Evolutionary conservation across 2,888 invertebrate genomes (phyloP).

Genomic region (Crepidodera aurea): DNA sequence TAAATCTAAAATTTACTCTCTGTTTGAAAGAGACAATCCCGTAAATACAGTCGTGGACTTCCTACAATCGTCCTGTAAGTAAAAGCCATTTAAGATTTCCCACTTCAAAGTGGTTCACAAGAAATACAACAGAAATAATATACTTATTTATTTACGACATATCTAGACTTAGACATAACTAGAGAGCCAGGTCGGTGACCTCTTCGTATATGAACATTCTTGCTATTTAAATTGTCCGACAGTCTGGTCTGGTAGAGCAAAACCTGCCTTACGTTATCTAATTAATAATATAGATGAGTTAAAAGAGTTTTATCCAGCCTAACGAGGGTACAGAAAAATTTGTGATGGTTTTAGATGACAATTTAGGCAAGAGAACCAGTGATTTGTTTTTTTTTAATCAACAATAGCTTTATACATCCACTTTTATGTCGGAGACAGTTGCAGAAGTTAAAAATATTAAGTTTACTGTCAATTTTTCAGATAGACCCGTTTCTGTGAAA

Average conservation of each 20-base stretch:
- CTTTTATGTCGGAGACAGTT: no score
- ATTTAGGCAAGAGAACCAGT: no score
- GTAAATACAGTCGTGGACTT: no score
- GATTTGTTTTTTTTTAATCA: no score
- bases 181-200: constrained; percentile 47
- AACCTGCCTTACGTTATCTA: constrained; percentile 18
- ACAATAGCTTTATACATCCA: no score
- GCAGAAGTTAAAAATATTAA: no score
- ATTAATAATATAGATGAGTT: constrained; percentile 4
- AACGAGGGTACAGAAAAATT: no score
- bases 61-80: constrained; percentile 6
- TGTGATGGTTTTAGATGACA: not conserved
- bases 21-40: no score
- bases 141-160: constrained; percentile 49
- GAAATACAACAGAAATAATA: constrained; percentile 40
- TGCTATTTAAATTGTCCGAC: constrained; percentile 36
- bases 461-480: no score
- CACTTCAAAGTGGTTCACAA: constrained; percentile 23
- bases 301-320: not conserved
- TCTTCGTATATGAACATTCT: constrained; percentile 46
- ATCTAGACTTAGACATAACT: constrained; percentile 47
- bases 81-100: constrained; percentile 2
- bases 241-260: constrained; percentile 32
- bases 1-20: no score
- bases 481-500: no score